These are phyloP conservation scores for Notocelia uddmanniana DNA, from an alignment of 2,888 invertebrate species.

Conservation along the genomic window DNA sequence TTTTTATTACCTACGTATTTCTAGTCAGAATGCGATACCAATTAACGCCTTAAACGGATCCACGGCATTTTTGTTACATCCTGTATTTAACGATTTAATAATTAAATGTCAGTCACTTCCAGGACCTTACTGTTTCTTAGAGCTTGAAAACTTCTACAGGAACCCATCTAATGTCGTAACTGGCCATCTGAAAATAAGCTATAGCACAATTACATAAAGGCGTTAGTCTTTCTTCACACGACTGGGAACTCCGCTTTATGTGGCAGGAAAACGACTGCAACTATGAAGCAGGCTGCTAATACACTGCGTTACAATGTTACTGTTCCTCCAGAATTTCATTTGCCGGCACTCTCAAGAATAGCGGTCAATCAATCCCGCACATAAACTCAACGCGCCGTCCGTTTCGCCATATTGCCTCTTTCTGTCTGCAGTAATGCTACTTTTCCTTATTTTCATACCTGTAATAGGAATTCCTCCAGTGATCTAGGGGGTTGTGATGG, in stretches of 20 bases:
- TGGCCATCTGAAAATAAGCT: neutral
- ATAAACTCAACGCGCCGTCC: slow-evolving; percentile 16
- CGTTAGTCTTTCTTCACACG: neutral
- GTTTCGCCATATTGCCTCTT: slow-evolving; percentile 22
- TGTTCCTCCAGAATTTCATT: slow-evolving; percentile 26
- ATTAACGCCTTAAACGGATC: no score
- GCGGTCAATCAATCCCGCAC: slow-evolving; percentile 24
- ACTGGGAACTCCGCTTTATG: slow-evolving; percentile 8
- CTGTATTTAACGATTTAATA: neutral
- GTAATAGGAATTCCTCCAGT: slow-evolving; percentile 36
- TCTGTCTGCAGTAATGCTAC: slow-evolving; percentile 26
- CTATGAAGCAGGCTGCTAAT: slow-evolving; percentile 21
- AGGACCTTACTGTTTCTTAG: neutral
- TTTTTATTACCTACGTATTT: no score
- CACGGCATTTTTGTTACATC: neutral
- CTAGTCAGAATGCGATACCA: no score
- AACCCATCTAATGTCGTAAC: neutral
- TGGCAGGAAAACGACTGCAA: slow-evolving; percentile 6
- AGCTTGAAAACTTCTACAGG: neutral
- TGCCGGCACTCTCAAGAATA: neutral
- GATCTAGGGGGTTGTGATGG: slow-evolving; percentile 15
- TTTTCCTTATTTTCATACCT: slow-evolving; percentile 44
- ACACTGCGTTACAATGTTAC: slow-evolving; percentile 20
- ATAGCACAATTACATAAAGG: neutral
- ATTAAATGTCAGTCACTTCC: neutral